Evolutionary conservation across 2,113 vertebrate species (phyloP), one percentile per base, ranked within the genome.

Genomic region (Oreochromis tanganicae): DNA sequence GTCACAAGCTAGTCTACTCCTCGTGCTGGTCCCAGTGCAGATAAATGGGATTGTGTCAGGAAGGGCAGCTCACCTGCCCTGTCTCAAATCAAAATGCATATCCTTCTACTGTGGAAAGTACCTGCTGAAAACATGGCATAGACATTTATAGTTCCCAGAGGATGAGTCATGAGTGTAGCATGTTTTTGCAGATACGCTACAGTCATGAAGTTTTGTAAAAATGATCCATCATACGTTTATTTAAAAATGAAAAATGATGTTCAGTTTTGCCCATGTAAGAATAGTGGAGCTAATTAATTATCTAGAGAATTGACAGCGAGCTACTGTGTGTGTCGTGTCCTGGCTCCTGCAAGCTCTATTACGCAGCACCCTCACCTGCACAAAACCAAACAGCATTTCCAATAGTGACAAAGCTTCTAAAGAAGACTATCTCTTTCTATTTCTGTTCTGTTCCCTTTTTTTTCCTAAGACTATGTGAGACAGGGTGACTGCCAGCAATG

Each of bases 371-470:
- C 46, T 78, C 6, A 52, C 16, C 46, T 52, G 27, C 9, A 50
- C 46, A 32, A 50, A 5, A 52, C 27, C 27, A 50, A 50, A 32
- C 43, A 78, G 46, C 43, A 78, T 52, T 32, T 78, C 9, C 73
- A 73, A 73, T 73, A 73, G 41, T 7, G 68, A 9, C 38, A 73
- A 73, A 73, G 41, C 68, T 73, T 73, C 68, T 73, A 46, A 46
- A 73, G 0, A 46, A 73, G 38, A 73, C 0, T 73, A 24, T 17
- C 0, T 73, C 38, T 68, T 41, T 68, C 63, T 68, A 14, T 68
- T 68, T 41, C 36, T 68, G 63, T 68, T 68, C 36, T 68, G 36
- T 41, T 41, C 2, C 0, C 4, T 12, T 2, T 0, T 0, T 68
- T 66, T 68, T 43, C 3, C 66, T 68, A 24, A 68, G 36, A 68